Evolutionary conservation across 1,140 invertebrate species (phyloP), one percentile per base, ranked within the genome.

Genomic region (Drosophila bocqueti): DNA sequence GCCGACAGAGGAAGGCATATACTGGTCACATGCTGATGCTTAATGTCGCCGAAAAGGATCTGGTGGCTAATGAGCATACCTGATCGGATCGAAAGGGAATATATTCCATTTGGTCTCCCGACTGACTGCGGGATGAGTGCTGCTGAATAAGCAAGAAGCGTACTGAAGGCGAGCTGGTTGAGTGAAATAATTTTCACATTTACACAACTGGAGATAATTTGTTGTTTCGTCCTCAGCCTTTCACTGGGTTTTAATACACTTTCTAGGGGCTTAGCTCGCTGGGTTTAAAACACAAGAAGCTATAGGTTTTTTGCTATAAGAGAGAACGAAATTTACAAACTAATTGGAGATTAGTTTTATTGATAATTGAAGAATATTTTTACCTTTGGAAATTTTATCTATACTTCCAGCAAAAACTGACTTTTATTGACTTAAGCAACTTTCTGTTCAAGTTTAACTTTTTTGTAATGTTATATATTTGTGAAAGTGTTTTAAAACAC

Each of bases 171-270:
- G 15, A 45, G 52, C 42, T 11, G 29, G 3, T 3, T 15, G 11
- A 66, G 43, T 42, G 69, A 64, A 77, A 76, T 52, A 43, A 76
- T 76, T 80, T 86, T 74, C 67, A 81, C 81, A 85, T 90, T 90
- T 76, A 90, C 87, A 68, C 81, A 81, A 73, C 78, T 47, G 49
- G 10, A 55, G 34, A 24, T 34, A 58, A 42, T 59, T 63, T 47
- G 47, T 50, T 31, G 21, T 15, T 54, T 21, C 55, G 13, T 49
- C 21, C 26, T n/a, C 40, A 9, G 26, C 42, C n/a, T 42, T 55
- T 54, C 26, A 36, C 45, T 40, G 57, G 34, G 13, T 49, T 16
- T 58, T 43, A 6, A 45, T 36, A 10, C 59, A 2, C 62, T 62
- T 43, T 31, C 8, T 16, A 7, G 11, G 26, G 26, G 36, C n/a